phyloP scores from a whole-genome alignment of 2,888 invertebrate species.

The Parnassius orleans region DNA sequence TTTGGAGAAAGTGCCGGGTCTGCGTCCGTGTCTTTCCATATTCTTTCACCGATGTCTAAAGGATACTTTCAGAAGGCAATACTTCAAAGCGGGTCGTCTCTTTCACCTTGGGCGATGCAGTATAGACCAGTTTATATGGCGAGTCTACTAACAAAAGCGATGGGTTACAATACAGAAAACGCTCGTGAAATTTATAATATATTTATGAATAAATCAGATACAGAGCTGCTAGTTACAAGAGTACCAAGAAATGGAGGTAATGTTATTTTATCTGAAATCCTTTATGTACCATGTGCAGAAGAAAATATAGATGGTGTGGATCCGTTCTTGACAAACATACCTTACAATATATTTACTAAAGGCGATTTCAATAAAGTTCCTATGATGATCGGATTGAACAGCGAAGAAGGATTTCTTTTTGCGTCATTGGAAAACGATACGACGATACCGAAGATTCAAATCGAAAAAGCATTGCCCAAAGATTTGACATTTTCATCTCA shows the following conservation, averaged over 20 bases:
- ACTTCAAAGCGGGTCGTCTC: constrained; percentile 62
- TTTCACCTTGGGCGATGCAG: constrained; percentile 59
- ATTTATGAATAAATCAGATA: constrained; percentile 51
- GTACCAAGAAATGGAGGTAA: constrained; percentile 55
- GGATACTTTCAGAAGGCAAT: constrained; percentile 67
- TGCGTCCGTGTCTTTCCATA: constrained; percentile 57
- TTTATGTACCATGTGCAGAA: constrained; percentile 61
- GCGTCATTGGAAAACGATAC: constrained; percentile 52
- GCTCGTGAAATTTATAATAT: constrained; percentile 53
- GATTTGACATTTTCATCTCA: constrained; percentile 50
- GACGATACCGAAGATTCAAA: constrained; percentile 43
- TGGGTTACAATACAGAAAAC: constrained; percentile 51
- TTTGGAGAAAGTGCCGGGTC: constrained; percentile 71
- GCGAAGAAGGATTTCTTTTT: constrained; percentile 58
- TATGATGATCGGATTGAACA: constrained; percentile 55
- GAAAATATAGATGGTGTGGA: constrained; percentile 54
- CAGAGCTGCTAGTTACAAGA: constrained; percentile 53
- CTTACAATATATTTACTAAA: constrained; percentile 46
- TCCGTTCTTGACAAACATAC: constrained; percentile 56
- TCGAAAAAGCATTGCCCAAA: constrained; percentile 57
- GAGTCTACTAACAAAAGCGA: constrained; percentile 53
- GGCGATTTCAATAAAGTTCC: constrained; percentile 63
- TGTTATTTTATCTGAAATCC: constrained; percentile 48
- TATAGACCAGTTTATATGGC: constrained; percentile 56
- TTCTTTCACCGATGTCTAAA: constrained; percentile 62